Evolutionary conservation across 2,113 vertebrate genomes (phyloP).

Genomic region (Cepphus grylle): DNA sequence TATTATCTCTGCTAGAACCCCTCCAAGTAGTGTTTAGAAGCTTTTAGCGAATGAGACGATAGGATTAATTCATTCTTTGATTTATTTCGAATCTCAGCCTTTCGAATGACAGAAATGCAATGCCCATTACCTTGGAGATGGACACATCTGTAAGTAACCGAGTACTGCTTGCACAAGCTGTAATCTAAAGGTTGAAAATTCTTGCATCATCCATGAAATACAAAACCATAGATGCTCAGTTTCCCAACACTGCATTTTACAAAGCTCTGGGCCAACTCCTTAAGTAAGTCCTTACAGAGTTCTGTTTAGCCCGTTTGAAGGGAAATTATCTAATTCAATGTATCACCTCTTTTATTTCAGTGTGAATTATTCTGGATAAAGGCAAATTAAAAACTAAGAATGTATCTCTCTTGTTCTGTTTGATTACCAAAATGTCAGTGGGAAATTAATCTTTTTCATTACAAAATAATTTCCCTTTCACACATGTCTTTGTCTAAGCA

Average conservation of each 20-base stretch:
- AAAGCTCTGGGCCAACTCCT: neutral
- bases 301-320: neutral
- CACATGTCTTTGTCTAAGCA: neutral
- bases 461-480: neutral
- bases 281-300: neutral
- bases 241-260: constrained; percentile 26
- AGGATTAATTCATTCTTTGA: constrained; percentile 22
- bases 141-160: constrained; percentile 39
- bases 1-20: neutral
- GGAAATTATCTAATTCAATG: neutral
- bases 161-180: constrained; percentile 31
- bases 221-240: constrained; percentile 21
- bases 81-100: neutral
- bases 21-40: neutral
- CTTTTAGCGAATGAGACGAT: neutral
- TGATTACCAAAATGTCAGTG: neutral
- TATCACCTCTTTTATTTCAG: neutral
- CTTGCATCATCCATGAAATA: constrained; percentile 59
- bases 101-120: constrained; percentile 21
- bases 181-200: constrained; percentile 49
- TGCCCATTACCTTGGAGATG: constrained; percentile 14
- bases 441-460: neutral
- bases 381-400: neutral
- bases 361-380: neutral
- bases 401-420: neutral